phyloP scores from a whole-genome alignment of 92 coral and sea anemone species.

The Ricordea florida region DNA sequence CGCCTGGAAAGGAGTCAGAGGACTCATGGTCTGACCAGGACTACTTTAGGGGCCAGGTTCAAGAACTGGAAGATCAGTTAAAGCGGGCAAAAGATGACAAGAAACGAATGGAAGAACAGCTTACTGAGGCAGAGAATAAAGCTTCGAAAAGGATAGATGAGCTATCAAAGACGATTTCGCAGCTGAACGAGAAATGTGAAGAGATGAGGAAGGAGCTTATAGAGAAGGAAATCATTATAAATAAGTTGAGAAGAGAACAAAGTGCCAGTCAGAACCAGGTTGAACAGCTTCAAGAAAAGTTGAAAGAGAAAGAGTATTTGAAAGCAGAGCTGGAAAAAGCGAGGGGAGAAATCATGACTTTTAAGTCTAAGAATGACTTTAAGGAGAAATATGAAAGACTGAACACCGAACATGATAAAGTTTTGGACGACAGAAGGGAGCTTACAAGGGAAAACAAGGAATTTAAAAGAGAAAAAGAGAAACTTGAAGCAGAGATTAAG shows the following conservation, averaged over 20 bases:
- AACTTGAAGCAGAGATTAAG: slow-evolving; percentile 50
- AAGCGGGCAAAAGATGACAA: slow-evolving; percentile 15
- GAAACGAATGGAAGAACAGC: neutral
- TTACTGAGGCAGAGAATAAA: slow-evolving; percentile 25
- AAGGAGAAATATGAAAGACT: slow-evolving; percentile 15
- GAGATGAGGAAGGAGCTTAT: slow-evolving; percentile 65
- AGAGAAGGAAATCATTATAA: slow-evolving; percentile 60
- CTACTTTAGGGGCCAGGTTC: slow-evolving; percentile 2
- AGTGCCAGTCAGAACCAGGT: slow-evolving; percentile 38
- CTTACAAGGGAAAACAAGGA: slow-evolving; percentile 23
- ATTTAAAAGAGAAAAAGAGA: slow-evolving; percentile 30
- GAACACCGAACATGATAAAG: neutral
- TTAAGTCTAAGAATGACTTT: neutral
- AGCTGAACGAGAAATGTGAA: slow-evolving; percentile 62
- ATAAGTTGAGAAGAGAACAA: slow-evolving; percentile 52
- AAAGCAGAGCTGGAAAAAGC: slow-evolving; percentile 22
- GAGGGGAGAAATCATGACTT: neutral
- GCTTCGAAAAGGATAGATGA: slow-evolving; percentile 50
- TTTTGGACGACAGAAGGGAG: slow-evolving; percentile 1
- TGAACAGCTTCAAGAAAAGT: slow-evolving; percentile 41
- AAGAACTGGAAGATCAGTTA: slow-evolving; percentile 28
- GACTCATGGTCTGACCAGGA: slow-evolving; percentile 30
- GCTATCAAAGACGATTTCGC: slow-evolving; percentile 47
- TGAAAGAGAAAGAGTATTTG: slow-evolving; percentile 12
- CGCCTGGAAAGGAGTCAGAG: neutral